phyloP scores from a whole-genome alignment of 2,113 vertebrate species.

The Gymnarchus niloticus region DNA sequence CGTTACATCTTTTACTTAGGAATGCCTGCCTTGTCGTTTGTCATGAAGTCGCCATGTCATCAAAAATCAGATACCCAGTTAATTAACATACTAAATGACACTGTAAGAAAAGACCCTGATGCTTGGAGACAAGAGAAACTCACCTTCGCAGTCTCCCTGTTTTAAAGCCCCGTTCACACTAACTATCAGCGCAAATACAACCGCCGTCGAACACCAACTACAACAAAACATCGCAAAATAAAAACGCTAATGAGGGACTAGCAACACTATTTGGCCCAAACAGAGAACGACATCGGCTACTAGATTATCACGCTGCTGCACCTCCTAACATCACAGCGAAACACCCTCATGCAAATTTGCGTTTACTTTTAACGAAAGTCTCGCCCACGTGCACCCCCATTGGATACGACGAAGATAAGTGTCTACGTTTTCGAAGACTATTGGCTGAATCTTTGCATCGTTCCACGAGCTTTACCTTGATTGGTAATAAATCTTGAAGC shows the following conservation, averaged over 20 bases:
- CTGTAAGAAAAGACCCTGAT: background rate
- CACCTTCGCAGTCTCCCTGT: constrained; percentile 87
- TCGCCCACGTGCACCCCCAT: constrained; percentile 44
- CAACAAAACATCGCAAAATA: constrained; percentile 65
- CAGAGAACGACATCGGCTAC: background rate
- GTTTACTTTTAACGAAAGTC: constrained; percentile 26
- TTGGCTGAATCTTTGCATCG: constrained; percentile 42
- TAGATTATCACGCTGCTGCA: background rate
- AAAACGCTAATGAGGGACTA: background rate
- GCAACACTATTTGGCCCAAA: background rate
- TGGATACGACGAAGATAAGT: constrained; percentile 46
- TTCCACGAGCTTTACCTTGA: constrained; percentile 46
- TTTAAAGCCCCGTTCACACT: constrained; percentile 58
- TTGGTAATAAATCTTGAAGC: constrained; percentile 38
- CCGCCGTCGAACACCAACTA: constrained; percentile 67
- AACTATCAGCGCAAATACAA: constrained; percentile 67
- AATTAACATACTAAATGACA: background rate
- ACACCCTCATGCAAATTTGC: constrained; percentile 9
- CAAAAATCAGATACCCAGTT: background rate
- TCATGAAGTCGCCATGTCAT: background rate
- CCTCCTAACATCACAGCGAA: background rate
- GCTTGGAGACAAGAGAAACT: constrained; percentile 32
- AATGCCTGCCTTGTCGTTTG: background rate
- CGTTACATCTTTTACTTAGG: background rate
- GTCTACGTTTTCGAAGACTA: constrained; percentile 23